These are phyloP conservation scores for Battus philenor DNA, from an alignment of 1,140 invertebrate species.

Conservation along the genomic window DNA sequence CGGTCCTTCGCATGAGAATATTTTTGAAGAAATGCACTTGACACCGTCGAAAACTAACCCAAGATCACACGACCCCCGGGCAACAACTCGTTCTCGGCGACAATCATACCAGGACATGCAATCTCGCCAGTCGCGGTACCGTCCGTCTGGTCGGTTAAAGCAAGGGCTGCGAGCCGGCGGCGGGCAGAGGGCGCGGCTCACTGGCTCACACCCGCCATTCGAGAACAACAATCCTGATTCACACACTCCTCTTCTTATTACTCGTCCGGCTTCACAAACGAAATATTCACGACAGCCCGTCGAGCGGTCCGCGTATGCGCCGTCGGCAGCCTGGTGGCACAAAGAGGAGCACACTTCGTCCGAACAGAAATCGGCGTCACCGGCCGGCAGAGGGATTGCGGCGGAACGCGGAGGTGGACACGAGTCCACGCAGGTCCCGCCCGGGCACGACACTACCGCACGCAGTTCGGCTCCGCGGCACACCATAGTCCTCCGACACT, in stretches of 20 bases:
- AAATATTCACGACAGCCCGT: conserved; percentile 78
- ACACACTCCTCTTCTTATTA: conserved; percentile 70
- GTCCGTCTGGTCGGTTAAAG: conserved; percentile 56
- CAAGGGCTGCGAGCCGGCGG: conserved; percentile 57
- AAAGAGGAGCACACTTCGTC: conserved; percentile 60
- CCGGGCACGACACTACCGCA: conserved; percentile 39
- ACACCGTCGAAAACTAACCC: conserved; percentile 60
- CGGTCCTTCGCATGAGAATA: conserved; percentile 63
- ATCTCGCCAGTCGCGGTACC: conserved; percentile 60
- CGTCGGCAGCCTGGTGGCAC: conserved; percentile 69
- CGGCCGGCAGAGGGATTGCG: conserved; percentile 49
- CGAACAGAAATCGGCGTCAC: conserved; percentile 63
- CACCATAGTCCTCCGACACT: conserved; percentile 41
- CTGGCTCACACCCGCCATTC: conserved; percentile 58
- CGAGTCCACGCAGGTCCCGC: conserved; percentile 29
- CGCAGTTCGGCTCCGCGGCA: conserved; percentile 47
- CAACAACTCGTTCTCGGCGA: conserved; percentile 47
- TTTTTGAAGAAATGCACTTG: conserved; percentile 38
- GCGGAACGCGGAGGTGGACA: conserved; percentile 49
- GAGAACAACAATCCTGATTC: conserved; percentile 66
- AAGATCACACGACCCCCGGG: conserved; percentile 45
- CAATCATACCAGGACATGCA: conserved; percentile 64
- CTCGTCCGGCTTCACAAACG: conserved; percentile 68
- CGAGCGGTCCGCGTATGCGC: conserved; percentile 77
- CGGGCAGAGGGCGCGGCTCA: conserved; percentile 52